Evolutionary conservation across 2,888 invertebrate genomes (phyloP), one percentile per base, ranked within the genome.

Genomic region (Epinotia demarniana): DNA sequence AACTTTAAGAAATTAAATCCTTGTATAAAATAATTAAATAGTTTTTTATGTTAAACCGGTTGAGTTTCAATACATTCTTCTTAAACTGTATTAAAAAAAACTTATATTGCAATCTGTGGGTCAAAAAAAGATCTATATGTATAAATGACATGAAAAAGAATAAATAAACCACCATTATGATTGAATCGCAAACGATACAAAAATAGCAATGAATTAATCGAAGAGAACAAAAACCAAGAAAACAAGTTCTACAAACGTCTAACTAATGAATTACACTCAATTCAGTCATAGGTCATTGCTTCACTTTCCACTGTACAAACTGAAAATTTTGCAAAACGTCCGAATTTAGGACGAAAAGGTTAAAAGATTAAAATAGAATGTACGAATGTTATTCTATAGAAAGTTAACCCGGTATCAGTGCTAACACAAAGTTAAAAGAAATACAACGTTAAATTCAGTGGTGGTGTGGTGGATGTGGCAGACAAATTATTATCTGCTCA

Each of bases 401-500:
- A 64, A 23, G 27, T 13, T 53, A n/a, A 53, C 16, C n/a, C 8
- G 6, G 16, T 53, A 53, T 53, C 8, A 53, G 53, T 53, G 4
- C 1, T 33, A 16, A 13, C 12, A 4, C 49, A 49, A 49, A 49
- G 13, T 67, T n/a, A 46, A 12, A 33, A 46, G 3, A 9, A 49
- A 58, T 49, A 70, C 46, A 70, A 70, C 39, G 70, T 61, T 3
- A 13, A 46, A 53, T 46, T 53, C 33, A n/a, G n/a, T n/a, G n/a
- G n/a, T n/a, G n/a, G n/a, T n/a, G n/a, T n/a, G n/a, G n/a, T n/a
- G n/a, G n/a, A n/a, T n/a, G n/a, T n/a, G n/a, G n/a, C 60, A 62
- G 55, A 57, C 67, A 62, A 69, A 71, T 66, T 27, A 71, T 66
- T 55, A 66, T 66, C 55, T 57, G 27, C 19, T 43, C 18, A 33